Percentiles rank a stretch among this genome's conserved stretches.
These are phyloP conservation scores for Lasioglossum lativentre DNA, from an alignment of 2,888 invertebrate genomes.

Conservation along the genomic window DNA sequence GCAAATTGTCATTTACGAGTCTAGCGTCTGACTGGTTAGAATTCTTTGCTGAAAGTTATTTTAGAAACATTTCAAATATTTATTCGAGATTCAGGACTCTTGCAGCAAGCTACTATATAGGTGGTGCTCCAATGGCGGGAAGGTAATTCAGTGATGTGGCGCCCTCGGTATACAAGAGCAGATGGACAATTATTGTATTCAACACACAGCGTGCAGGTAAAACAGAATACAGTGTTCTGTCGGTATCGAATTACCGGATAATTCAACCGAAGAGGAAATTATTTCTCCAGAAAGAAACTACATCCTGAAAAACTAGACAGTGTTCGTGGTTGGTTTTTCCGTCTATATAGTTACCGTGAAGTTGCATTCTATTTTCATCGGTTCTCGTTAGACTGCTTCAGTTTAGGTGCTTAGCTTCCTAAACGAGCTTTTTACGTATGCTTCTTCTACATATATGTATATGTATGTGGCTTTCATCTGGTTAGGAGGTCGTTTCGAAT, in stretches of 20 bases:
- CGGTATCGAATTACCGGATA: neutral
- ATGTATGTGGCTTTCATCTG: neutral
- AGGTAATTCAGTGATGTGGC: neutral
- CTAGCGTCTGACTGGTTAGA: conserved; percentile 88
- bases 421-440: too few relatives aligned
- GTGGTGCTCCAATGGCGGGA: neutral
- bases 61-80: neutral
- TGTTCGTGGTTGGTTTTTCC: neutral
- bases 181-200: neutral
- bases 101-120: neutral
- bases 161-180: neutral
- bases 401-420: too few relatives aligned
- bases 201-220: neutral
- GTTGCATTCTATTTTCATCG: neutral
- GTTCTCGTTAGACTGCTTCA: too few relatives aligned
- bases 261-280: neutral
- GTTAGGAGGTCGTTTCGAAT: neutral
- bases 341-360: neutral
- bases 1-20: conserved; percentile 95
- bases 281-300: neutral
- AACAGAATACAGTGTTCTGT: neutral
- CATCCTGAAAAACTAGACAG: neutral
- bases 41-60: neutral
- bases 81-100: neutral
- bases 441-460: too few relatives aligned